Base-by-base conservation (phyloP, 2,113 vertebrate species). In the Zosterops borbonicus region DNA sequence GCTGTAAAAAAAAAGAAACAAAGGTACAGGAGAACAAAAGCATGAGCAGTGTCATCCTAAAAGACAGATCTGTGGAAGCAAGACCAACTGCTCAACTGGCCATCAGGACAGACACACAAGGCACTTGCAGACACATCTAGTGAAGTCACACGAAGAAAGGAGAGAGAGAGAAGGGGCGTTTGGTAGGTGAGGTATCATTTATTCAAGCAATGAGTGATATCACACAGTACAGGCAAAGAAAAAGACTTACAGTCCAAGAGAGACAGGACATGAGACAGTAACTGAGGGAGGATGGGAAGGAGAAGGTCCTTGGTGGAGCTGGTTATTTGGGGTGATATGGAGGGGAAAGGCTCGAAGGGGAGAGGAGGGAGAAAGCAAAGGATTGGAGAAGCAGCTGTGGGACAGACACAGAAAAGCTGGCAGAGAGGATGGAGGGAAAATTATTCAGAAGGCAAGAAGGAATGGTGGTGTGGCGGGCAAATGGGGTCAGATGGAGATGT, bases 61-160 rank as follows among this genome's bases (percentile, higher is more conserved):
- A 93, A 67, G 68, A 35, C 3, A 84, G 58, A 78, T 49, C 37
- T 42, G 35, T 0, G 1, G 49, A 37, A 87, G 39, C 33, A 63
- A 55, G 82, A 65, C 27, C 0, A 0, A 46, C 74, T 83, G 70
- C 67, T 47, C 46, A 24, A 64, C 24, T 53, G 58, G 44, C 39
- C 85, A 94, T 2, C 3, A 86, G 64, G 86, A 94, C 92, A 88
- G 55, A 92, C 37, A 89, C 22, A 85, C 9, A 31, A 27, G 18
- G 58, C 49, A 69, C 44, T 73, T 60, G 35, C 46, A 79, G 65
- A 95, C 93, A 81, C n/a, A 63, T 31, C 29, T 31, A 63, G 68
- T 44, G 59, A 89, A 92, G 90, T 71, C 60, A 90, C 80, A 68
- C 71, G 58, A 92, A 91, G 85, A 86, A 90, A 92, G 4, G 11